Evolutionary conservation across 2,113 vertebrate genomes (phyloP).

Genomic region (Syngnathus scovelli): DNA sequence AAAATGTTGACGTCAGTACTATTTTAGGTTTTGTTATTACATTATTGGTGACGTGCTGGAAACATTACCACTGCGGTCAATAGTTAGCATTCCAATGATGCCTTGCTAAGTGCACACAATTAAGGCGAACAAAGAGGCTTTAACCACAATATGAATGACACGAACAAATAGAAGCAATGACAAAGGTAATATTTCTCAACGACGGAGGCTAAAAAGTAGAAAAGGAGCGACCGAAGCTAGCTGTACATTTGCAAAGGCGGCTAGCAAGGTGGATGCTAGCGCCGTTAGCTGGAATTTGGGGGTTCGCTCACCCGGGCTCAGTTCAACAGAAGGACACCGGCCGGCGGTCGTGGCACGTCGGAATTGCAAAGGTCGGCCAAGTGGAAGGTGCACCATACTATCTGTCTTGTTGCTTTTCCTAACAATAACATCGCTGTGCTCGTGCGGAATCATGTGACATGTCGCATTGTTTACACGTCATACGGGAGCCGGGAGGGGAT

Average conservation of each 20-base stretch:
- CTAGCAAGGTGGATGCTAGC: constrained; percentile 12
- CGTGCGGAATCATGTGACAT: constrained; percentile 55
- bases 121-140: background rate
- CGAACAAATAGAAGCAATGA: background rate
- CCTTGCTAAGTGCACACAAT: background rate
- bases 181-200: background rate
- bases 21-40: no score
- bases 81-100: background rate
- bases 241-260: background rate
- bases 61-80: background rate
- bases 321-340: constrained; percentile 3
- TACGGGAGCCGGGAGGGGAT: constrained; percentile 37
- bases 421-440: no score
- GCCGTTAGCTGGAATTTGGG: background rate
- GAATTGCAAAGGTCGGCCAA: constrained; percentile 21
- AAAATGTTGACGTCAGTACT: no score
- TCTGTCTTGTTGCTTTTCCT: background rate
- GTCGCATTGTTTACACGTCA: constrained; percentile 24
- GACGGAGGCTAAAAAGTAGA: background rate
- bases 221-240: background rate
- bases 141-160: background rate
- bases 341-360: background rate
- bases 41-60: no score
- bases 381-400: constrained; percentile 33
- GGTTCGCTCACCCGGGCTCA: constrained; percentile 51